These are phyloP conservation scores for Syrista parreyssii DNA, from an alignment of 2,888 invertebrate species.

Conservation along the genomic window DNA sequence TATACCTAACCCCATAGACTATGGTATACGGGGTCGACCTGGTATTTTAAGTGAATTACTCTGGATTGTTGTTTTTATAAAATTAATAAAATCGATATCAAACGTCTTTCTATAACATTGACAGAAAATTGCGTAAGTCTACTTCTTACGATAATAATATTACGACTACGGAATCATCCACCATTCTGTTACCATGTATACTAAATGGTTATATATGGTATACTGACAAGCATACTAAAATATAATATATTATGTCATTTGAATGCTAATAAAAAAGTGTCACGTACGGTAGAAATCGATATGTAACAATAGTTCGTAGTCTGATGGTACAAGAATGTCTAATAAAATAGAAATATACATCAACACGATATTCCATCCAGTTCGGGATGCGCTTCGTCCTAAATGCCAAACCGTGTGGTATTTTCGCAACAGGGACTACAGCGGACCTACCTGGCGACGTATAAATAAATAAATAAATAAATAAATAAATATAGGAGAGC, in stretches of 20 bases:
- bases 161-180: background rate
- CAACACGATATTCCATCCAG: too few species aligned
- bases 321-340: too few species aligned
- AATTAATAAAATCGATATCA: background rate
- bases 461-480: background rate
- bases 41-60: background rate
- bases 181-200: background rate
- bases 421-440: background rate
- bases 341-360: too few species aligned
- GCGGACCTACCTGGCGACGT: background rate
- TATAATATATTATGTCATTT: too few species aligned
- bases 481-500: background rate
- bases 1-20: background rate
- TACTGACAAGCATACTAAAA: background rate
- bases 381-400: background rate
- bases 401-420: background rate
- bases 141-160: background rate
- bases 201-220: background rate
- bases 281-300: background rate
- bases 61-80: constrained; percentile 30
- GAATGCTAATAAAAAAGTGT: background rate
- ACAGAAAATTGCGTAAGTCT: background rate
- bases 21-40: background rate
- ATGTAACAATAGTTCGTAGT: background rate
- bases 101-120: background rate